Percentiles rank a stretch among this genome's conserved stretches.
phyloP scores from a whole-genome alignment of 2,113 vertebrate genomes.

The Strigops habroptila region DNA sequence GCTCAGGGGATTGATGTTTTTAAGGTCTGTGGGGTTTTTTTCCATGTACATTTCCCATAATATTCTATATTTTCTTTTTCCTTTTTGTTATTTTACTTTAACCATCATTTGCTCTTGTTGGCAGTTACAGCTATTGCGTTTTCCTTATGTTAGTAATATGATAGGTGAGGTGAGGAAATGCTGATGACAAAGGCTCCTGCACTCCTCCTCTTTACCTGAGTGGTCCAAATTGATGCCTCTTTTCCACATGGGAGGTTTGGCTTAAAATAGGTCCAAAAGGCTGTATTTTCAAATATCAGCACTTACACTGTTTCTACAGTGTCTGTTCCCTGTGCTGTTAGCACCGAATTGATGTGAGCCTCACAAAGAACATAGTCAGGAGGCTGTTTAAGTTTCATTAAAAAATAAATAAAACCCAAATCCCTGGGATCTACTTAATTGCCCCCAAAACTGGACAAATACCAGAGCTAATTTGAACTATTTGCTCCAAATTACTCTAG shows the following conservation, averaged over 20 bases:
- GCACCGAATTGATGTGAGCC: not conserved
- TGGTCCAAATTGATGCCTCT: not conserved
- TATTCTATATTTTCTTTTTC: slow-evolving; percentile 29
- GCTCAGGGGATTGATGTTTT: slow-evolving; percentile 29
- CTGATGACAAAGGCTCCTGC: not conserved
- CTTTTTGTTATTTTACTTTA: slow-evolving; percentile 31
- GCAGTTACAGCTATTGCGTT: not conserved
- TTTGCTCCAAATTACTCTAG: not conserved
- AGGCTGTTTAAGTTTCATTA: not conserved
- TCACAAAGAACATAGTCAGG: not conserved
- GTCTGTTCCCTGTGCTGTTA: not conserved
- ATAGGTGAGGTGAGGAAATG: not conserved
- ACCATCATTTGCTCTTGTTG: not conserved
- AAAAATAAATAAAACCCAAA: not conserved
- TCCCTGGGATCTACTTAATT: not conserved
- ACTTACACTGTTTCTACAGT: not conserved
- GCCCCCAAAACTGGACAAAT: not conserved
- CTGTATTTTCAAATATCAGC: not conserved
- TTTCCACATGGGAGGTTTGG: not conserved
- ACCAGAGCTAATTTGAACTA: not conserved
- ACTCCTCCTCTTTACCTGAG: not conserved
- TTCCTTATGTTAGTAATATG: not conserved
- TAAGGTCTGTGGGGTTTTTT: not conserved
- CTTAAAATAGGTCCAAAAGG: not conserved
- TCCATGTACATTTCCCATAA: slow-evolving; percentile 13